Evolutionary conservation across 92 coral and sea anemone species (phyloP).

Genomic region (Pocillopora grandis): DNA sequence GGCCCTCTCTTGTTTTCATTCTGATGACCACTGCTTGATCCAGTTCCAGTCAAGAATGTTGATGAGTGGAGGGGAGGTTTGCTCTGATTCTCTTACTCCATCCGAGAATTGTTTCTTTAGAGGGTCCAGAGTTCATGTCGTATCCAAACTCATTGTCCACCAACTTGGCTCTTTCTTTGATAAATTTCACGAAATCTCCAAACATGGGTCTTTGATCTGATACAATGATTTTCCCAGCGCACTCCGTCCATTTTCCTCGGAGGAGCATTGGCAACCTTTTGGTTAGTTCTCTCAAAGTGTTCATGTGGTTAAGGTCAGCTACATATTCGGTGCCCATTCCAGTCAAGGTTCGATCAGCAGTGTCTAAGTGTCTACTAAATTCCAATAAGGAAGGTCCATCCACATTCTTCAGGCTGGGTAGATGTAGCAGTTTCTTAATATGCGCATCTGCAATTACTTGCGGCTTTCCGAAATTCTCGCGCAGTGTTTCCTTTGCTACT

Average conservation of each 20-base stretch:
- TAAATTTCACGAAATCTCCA: slow-evolving; percentile 49
- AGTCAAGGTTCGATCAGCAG: slow-evolving; percentile 62
- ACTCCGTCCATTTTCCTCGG: slow-evolving; percentile 70
- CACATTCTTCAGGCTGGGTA: slow-evolving; percentile 52
- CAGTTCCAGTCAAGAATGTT: background rate
- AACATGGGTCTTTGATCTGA: slow-evolving; percentile 57
- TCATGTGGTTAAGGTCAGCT: slow-evolving; percentile 58
- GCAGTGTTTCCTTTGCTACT: slow-evolving; percentile 45
- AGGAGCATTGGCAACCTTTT: slow-evolving; percentile 66
- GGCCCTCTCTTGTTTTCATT: slow-evolving; percentile 10
- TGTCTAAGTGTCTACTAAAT: slow-evolving; percentile 51
- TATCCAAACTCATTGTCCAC: slow-evolving; percentile 70
- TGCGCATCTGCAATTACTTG: slow-evolving; percentile 72
- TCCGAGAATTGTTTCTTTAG: background rate
- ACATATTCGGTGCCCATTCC: slow-evolving; percentile 66
- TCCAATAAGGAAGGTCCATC: slow-evolving; percentile 61
- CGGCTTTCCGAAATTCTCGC: slow-evolving; percentile 70
- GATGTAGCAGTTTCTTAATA: slow-evolving; percentile 47
- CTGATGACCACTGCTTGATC: background rate
- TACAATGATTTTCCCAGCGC: slow-evolving; percentile 72
- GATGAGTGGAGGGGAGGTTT: background rate
- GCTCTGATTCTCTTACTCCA: background rate
- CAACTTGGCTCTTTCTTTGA: slow-evolving; percentile 65
- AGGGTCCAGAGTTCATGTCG: slow-evolving; percentile 20
- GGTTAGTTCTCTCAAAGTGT: slow-evolving; percentile 56